These are phyloP conservation scores for Gandaritis pyraliata DNA, from an alignment of 2,888 invertebrate genomes.

Conservation along the genomic window DNA sequence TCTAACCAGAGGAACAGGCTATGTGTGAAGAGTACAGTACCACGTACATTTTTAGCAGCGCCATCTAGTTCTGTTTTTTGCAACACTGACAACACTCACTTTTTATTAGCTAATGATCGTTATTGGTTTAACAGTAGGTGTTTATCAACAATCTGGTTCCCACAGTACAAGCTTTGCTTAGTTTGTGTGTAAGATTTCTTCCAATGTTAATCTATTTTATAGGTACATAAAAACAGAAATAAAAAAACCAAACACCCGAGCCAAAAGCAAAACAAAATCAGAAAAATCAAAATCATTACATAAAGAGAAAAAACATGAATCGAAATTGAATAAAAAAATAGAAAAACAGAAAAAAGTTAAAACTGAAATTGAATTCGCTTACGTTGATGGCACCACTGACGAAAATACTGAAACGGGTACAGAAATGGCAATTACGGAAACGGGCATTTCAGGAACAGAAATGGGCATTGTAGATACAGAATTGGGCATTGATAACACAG, in stretches of 20 bases:
- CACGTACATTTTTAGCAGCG: too few species aligned
- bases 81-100: too few species aligned
- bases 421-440: not conserved
- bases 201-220: not conserved
- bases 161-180: not conserved
- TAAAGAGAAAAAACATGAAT: constrained; percentile 2
- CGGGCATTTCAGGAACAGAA: not conserved
- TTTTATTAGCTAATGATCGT: too few species aligned
- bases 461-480: not conserved
- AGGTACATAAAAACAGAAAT: constrained; percentile 20
- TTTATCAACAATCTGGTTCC: not conserved
- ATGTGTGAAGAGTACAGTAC: too few species aligned
- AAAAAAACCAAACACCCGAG: constrained; percentile 13
- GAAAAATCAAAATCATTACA: not conserved
- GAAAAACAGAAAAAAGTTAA: constrained; percentile 5
- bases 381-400: constrained; percentile 4
- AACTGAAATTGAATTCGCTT: constrained; percentile 11
- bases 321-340: not conserved
- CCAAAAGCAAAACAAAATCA: constrained; percentile 13
- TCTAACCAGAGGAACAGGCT: too few species aligned
- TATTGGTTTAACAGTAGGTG: too few species aligned
- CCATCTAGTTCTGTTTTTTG: too few species aligned
- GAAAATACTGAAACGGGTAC: not conserved
- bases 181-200: too few species aligned
- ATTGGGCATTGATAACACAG: not conserved